These are phyloP conservation scores for Tolmerus cingulatus DNA, from an alignment of 2,888 invertebrate genomes.

Conservation along the genomic window DNA sequence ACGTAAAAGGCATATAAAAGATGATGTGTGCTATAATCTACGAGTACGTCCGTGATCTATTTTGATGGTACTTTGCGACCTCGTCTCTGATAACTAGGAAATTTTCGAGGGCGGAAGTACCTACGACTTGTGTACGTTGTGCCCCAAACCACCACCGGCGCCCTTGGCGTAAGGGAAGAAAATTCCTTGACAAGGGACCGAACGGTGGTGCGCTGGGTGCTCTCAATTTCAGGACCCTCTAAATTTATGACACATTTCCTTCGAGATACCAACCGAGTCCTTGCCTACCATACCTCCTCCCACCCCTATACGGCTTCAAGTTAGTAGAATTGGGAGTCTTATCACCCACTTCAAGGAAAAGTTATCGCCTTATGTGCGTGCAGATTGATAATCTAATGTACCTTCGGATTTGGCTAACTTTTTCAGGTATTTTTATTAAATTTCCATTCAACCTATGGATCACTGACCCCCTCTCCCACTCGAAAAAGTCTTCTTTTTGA, in stretches of 20 bases:
- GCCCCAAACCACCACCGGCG: neutral
- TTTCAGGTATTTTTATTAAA: conserved; percentile 7
- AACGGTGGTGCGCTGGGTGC: neutral
- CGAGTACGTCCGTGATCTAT: conserved; percentile 13
- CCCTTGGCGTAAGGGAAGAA: neutral
- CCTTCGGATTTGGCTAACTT: neutral
- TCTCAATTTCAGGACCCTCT: neutral
- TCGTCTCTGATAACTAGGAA: neutral
- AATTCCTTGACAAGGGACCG: neutral
- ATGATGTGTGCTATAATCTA: conserved; percentile 31
- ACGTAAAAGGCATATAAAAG: conserved; percentile 20
- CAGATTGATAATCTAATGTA: conserved; percentile 1
- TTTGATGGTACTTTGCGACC: conserved; percentile 28
- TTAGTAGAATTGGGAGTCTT: neutral
- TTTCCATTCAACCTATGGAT: neutral
- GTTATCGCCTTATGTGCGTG: neutral
- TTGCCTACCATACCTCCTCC: neutral
- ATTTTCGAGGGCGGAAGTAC: neutral
- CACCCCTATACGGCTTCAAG: neutral
- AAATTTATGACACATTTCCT: conserved; percentile 22
- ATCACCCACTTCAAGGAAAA: conserved; percentile 1
- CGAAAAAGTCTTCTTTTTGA: neutral
- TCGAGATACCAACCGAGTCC: neutral
- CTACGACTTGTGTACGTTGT: neutral
- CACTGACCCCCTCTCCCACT: neutral